Evolutionary conservation across 2,888 invertebrate species (phyloP).

Genomic region (Acrobasis suavella): DNA sequence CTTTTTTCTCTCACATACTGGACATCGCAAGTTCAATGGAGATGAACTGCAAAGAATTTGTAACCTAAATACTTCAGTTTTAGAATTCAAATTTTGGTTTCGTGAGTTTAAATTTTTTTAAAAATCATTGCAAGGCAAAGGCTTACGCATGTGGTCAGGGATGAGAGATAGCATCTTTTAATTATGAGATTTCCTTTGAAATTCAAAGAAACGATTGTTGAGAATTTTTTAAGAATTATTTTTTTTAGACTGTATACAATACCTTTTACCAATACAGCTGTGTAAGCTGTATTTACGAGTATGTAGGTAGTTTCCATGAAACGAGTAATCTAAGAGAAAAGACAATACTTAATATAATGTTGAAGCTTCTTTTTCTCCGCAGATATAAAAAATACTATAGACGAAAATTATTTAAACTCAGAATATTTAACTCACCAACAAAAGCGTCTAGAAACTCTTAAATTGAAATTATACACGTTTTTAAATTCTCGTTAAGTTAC

Average conservation of each 20-base stretch:
- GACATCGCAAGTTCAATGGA: constrained; percentile 71
- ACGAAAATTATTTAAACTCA: no score
- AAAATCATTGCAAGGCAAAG: background rate
- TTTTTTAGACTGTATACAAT: background rate
- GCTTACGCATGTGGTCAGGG: constrained; percentile 37
- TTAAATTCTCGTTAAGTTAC: no score
- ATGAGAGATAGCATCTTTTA: constrained; percentile 44
- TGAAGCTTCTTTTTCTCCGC: no score
- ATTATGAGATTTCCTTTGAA: constrained; percentile 30
- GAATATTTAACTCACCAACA: no score
- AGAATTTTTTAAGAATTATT: background rate
- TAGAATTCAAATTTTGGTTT: constrained; percentile 35
- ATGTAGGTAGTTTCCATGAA: no score
- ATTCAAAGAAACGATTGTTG: background rate
- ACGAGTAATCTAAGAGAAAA: no score
- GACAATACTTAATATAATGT: no score
- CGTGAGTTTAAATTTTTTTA: background rate
- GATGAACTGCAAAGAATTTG: constrained; percentile 35
- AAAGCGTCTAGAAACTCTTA: no score
- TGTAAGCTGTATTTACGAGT: background rate
- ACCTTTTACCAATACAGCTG: background rate
- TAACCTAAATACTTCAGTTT: constrained; percentile 30
- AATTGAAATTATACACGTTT: no score
- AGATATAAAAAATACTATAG: no score
- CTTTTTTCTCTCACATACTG: constrained; percentile 72